These are phyloP conservation scores for Peromyscus eremicus DNA, from an alignment of 2,797 vertebrate genomes.

Conservation along the genomic window DNA sequence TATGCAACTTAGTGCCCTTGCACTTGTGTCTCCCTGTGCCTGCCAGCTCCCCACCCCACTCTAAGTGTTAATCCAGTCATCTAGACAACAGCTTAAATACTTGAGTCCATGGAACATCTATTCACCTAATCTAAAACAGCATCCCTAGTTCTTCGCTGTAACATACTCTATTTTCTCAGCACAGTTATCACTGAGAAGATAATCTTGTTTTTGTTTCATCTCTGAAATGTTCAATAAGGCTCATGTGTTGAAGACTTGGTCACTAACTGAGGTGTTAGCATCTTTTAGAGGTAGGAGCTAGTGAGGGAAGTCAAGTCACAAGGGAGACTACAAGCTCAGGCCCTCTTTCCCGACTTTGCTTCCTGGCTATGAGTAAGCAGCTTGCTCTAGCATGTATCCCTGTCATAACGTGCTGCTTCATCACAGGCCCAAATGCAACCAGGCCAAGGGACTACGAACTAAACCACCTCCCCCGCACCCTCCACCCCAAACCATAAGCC, in stretches of 20 bases:
- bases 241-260: not conserved
- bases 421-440: not conserved
- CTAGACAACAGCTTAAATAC: not conserved
- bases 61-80: not conserved
- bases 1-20: not conserved
- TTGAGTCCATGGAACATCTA: not conserved
- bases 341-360: not conserved
- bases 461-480: not conserved
- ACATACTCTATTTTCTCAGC: not conserved
- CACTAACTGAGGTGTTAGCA: not conserved
- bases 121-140: not conserved
- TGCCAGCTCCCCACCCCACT: not conserved
- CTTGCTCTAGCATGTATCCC: not conserved
- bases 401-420: not conserved
- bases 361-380: not conserved
- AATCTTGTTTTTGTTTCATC: slow-evolving; percentile 7
- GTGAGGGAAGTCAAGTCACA: not conserved
- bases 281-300: not conserved
- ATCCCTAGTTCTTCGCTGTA: not conserved
- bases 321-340: not conserved
- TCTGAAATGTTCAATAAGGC: not conserved
- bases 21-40: not conserved
- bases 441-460: not conserved
- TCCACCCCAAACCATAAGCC: not conserved
- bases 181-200: not conserved